Conservation (phyloP, 2,888 invertebrate genomes). For the Calliphora vomitoria region DNA sequence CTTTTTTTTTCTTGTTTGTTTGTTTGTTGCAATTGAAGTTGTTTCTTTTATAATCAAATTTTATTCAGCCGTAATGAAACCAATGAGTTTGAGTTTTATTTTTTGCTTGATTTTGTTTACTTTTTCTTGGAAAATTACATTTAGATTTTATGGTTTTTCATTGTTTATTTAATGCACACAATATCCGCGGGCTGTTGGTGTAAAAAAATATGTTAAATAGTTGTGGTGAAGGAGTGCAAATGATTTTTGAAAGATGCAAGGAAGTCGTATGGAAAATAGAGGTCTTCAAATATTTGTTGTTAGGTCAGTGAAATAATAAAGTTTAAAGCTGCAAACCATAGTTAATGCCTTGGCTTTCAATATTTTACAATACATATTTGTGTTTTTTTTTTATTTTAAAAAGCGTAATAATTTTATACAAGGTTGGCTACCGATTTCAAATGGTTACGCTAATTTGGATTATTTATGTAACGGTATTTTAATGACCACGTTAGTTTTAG, state of each 20-base stretch:
- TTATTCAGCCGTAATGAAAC: constrained; percentile 56
- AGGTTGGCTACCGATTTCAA: too few species aligned
- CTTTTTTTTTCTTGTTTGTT: background rate
- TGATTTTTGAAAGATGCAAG: background rate
- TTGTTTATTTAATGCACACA: constrained; percentile 42
- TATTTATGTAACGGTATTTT: too few species aligned
- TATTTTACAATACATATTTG: too few species aligned
- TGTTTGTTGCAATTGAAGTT: constrained; percentile 9
- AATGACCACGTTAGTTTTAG: too few species aligned
- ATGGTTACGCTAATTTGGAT: too few species aligned
- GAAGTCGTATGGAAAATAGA: too few species aligned
- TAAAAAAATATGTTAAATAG: background rate
- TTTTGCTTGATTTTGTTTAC: constrained; percentile 36
- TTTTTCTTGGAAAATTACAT: constrained; percentile 55
- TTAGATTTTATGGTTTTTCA: constrained; percentile 54
- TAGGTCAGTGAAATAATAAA: too few species aligned
- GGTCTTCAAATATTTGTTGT: too few species aligned
- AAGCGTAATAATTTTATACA: too few species aligned
- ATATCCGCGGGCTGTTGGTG: constrained; percentile 8
- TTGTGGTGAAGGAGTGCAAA: background rate
- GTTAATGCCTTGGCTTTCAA: too few species aligned
- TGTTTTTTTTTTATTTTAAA: too few species aligned
- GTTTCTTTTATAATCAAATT: constrained; percentile 61
- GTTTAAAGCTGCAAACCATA: too few species aligned
- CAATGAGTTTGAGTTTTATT: constrained; percentile 49